Evolutionary conservation across 1,140 invertebrate species (phyloP).

Genomic region (Hormaphis cornu): DNA sequence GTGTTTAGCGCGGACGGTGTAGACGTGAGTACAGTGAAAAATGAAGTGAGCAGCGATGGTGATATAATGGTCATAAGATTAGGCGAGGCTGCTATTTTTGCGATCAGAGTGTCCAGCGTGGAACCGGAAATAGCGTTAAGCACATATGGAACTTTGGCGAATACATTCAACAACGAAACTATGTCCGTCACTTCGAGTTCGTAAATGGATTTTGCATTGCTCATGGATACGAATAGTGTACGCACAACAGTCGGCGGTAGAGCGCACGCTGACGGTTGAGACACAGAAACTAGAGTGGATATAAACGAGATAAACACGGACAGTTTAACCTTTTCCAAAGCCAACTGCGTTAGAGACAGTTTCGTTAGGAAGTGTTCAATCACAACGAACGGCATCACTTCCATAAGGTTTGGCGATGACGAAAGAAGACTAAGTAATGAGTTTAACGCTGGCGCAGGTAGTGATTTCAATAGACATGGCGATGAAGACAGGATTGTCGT

Average conservation of each 20-base stretch:
- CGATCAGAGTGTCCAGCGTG: not conserved
- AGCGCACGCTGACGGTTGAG: not conserved
- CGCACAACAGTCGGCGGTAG: not conserved
- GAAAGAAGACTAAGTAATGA: not conserved
- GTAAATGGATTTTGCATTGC: not conserved
- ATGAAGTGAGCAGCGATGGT: not conserved
- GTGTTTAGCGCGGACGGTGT: not conserved
- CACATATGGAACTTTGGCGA: not conserved
- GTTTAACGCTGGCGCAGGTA: not conserved
- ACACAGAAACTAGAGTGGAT: not conserved
- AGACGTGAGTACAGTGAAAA: not conserved
- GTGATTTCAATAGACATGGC: not conserved
- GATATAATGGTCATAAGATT: not conserved
- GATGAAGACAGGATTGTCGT: not conserved
- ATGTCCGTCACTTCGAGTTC: not conserved
- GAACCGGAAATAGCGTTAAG: not conserved
- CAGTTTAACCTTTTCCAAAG: not conserved
- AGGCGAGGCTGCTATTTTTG: not conserved
- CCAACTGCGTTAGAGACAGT: not conserved
- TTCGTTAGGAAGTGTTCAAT: not conserved
- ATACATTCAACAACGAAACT: not conserved
- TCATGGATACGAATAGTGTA: not conserved
- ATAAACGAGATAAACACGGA: not conserved
- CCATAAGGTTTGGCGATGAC: not conserved
- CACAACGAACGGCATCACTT: not conserved